Conservation (phyloP, 2,113 vertebrate genomes). For the Ibidorhyncha struthersii region DNA sequence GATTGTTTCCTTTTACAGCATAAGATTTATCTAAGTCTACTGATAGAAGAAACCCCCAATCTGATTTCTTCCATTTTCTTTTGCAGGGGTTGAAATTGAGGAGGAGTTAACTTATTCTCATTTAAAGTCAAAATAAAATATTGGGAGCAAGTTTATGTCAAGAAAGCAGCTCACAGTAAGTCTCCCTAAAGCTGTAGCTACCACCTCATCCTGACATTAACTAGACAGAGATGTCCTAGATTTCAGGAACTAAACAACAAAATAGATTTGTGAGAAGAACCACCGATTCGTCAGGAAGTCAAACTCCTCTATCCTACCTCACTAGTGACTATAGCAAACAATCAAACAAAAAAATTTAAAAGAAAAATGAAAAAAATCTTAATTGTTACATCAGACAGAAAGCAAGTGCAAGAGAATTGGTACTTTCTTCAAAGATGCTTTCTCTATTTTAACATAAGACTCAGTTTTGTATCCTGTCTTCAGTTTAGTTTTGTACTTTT, state of each 20-base stretch:
- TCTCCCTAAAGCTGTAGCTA: background rate
- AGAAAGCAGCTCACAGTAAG: background rate
- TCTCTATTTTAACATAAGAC: background rate
- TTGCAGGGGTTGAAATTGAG: background rate
- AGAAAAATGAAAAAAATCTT: background rate
- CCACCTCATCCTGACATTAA: background rate
- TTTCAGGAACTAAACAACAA: background rate
- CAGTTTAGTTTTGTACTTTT: background rate
- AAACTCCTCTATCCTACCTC: background rate
- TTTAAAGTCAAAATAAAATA: background rate
- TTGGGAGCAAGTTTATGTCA: background rate
- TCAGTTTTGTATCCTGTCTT: background rate
- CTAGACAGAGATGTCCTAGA: background rate
- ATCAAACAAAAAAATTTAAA: background rate
- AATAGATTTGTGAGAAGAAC: background rate
- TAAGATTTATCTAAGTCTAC: background rate
- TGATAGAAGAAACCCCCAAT: background rate
- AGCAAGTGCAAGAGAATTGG: background rate
- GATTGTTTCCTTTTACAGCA: background rate
- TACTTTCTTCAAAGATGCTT: background rate
- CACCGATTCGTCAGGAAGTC: background rate
- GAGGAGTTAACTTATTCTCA: background rate
- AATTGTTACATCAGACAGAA: background rate
- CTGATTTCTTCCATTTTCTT: background rate
- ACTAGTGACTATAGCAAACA: background rate